A percentile compares a stretch with the other conserved stretches of the same genome.
phyloP scores from a whole-genome alignment of 2,113 vertebrate genomes.

The Zonotrichia leucophrys region DNA sequence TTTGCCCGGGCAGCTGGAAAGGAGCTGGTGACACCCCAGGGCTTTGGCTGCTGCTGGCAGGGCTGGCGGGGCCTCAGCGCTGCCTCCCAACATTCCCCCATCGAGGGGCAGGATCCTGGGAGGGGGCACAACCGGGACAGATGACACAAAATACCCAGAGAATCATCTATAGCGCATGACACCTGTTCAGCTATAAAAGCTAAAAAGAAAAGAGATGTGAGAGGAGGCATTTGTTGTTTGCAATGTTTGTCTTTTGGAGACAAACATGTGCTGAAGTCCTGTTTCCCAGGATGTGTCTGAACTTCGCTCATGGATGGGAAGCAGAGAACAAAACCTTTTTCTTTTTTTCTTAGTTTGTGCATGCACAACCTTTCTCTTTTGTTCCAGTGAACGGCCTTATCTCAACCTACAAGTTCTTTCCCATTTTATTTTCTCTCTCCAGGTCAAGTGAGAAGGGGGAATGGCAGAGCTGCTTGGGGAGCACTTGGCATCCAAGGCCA shows the following conservation, averaged over 20 bases:
- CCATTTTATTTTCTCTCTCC: background rate
- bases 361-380: background rate
- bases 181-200: background rate
- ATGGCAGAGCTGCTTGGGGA: background rate
- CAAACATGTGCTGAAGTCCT: accelerated
- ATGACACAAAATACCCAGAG: background rate
- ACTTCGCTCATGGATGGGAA: accelerated
- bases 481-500: background rate
- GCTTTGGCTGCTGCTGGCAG: background rate
- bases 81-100: background rate
- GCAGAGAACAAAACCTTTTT: background rate
- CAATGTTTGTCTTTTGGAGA: background rate
- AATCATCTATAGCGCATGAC: background rate
- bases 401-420: background rate
- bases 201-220: no score
- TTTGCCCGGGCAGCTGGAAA: background rate
- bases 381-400: background rate
- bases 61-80: accelerated
- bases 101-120: background rate
- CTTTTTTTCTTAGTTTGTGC: background rate
- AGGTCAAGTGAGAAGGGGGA: background rate
- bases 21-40: background rate
- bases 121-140: background rate
- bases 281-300: background rate
- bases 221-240: accelerated